Evolutionary conservation across 2,888 invertebrate genomes (phyloP), one percentile per base, ranked within the genome.

Genomic region (Cantharis rufa): DNA sequence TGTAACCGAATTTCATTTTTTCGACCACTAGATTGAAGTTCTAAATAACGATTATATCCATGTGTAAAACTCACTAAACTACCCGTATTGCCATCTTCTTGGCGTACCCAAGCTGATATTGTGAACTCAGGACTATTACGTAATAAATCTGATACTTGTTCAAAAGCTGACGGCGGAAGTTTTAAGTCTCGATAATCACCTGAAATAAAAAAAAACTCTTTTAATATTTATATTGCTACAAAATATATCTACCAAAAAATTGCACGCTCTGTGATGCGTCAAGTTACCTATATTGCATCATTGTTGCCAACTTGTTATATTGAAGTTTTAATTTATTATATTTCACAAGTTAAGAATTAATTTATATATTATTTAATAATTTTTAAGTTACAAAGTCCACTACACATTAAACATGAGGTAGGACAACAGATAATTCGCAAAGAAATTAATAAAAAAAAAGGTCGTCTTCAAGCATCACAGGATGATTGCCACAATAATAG

Each of bases 11-110:
- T 92, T 89, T 96, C 96, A 89, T 96, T 94, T 85, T 94, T 93
- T 81, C 95, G 92, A 82, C 96, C 96, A 89, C 95, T 95, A 87
- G 96, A 96, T 90, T 96, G 96, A 89, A 97, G 91, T 91, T 97
- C 96, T 90, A 96, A 91, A 90, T 95, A 95, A 91, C 96, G 93
- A 90, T 93, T 93, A 89, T 92, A 92, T 85, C 94, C 95, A 88
- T 93, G 93, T 79, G 94, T 94, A 89, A 96, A 94, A 84, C 95
- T 94, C 83, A 96, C 90, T 84, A 96, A 94, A 83, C 95, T 93
- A 86, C 95, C 96, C 80, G 94, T 93, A 90, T 95, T 96, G 84
- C 93, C 92, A 82, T 92, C 92, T 88, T 95, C 94, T 88, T 96
- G 96, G 79, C 92, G 91, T 80, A 96, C 89, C 84, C 93, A 90